Evolutionary conservation across 1,140 invertebrate genomes (phyloP), one percentile per base, ranked within the genome.

Genomic region (Drosophila nigromelanica): DNA sequence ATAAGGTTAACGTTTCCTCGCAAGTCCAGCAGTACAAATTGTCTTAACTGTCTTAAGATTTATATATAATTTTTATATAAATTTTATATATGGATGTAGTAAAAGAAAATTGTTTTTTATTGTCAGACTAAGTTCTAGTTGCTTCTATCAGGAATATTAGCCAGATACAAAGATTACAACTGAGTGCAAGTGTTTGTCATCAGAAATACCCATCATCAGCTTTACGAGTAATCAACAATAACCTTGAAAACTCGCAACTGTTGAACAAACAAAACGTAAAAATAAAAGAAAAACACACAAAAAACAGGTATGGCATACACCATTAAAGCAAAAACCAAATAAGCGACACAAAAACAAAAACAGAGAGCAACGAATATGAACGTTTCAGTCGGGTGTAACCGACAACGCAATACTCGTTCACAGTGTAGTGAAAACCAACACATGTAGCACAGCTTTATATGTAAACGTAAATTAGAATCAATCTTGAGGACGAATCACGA

Each of bases 241-340:
- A 67, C 69, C 69, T 72, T 72, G 62, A 58, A 35, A 50, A 51
- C 30, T 51, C 37, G 35, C 51, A 72, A 52, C 45, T 35, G 68
- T 43, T 72, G 18, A 62, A 33, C 40, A 58, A 54, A 18, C 45
- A 62, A 59, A 18, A 35, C 33, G 67, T 62, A 18, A 52, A 62
- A 60, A 42, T 14, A 50, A 15, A 8, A 27, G 2, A 35, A 52
- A 39, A 27, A 27, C 7, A 24, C 21, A 27, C 14, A 35, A 45
- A 12, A 52, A 66, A 66, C 62, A 72, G 54, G 70, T 73, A 70
- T 70, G 66, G 54, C 30, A 43, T 54, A 21, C 37, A 52, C 52
- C 54, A 37, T 14, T 15, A 72, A 51, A 62, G 58, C 30, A 43
- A 24, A 21, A 62, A n/a, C 15, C 24, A 50, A 54, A 60, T 18